These are phyloP conservation scores for Macrochelys suwanniensis DNA, from an alignment of 2,797 vertebrate species.

Conservation along the genomic window DNA sequence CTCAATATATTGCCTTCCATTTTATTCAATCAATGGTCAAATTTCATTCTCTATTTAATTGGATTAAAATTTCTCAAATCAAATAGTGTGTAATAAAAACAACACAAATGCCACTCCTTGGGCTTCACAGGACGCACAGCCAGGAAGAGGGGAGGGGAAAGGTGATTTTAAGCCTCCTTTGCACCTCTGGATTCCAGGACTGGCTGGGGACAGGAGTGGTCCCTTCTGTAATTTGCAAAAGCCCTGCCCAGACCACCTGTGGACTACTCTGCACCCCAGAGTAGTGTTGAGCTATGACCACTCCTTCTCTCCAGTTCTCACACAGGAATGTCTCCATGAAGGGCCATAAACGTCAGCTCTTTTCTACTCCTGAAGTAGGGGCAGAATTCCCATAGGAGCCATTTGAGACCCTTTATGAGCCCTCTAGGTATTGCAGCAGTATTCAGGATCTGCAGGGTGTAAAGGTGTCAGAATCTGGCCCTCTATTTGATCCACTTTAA, in stretches of 20 bases:
- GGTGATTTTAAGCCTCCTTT: not conserved
- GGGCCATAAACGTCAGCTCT: not conserved
- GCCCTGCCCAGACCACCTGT: not conserved
- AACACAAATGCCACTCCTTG: not conserved
- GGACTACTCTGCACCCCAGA: conserved; percentile 1
- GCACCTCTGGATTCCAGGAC: not conserved
- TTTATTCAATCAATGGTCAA: not conserved
- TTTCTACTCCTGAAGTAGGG: not conserved
- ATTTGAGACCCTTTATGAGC: not conserved
- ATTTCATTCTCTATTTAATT: not conserved
- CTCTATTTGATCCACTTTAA: not conserved
- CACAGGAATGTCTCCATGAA: not conserved
- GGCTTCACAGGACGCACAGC: not conserved
- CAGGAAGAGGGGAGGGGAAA: not conserved
- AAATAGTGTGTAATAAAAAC: not conserved
- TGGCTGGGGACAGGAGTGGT: not conserved
- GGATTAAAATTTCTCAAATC: not conserved
- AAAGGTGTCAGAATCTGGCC: not conserved
- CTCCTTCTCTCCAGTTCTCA: not conserved
- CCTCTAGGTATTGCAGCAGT: not conserved
- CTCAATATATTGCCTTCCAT: not conserved
- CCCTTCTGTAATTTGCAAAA: not conserved
- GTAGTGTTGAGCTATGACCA: not conserved
- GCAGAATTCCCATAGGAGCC: not conserved
- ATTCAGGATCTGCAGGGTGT: not conserved